Evolutionary conservation across 2,888 invertebrate species (phyloP), one percentile per base, ranked within the genome.

Genomic region (Hydroisotoma schaefferi): DNA sequence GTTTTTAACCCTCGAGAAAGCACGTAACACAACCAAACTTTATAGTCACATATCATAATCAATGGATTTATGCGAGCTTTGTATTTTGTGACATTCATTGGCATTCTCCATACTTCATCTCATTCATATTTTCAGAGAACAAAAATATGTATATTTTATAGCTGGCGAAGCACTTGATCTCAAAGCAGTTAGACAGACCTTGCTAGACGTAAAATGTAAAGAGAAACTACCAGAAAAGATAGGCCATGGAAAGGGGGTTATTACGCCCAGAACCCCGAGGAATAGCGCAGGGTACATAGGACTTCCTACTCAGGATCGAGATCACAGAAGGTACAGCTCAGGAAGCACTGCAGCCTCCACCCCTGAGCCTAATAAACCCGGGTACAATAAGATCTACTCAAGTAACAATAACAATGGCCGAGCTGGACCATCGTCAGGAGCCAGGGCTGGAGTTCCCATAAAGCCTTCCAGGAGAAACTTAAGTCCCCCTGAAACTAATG

Each of bases 351-450:
- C 43, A 43, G 15, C 26, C 6, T 18, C 54, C 27, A 40, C 43
- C 20, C 23, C 43, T 4, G 23, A 54, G 28, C 40, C 26, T n/a
- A 22, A 53, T 37, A 15, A 10, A 28, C 38, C 27, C 23, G 58
- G 59, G 1, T 59, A 59, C 26, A 54, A 44, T n/a, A 22, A 26
- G 10, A 44, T 59, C 12, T 59, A 55, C 26, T 57, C 52, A 23
- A 59, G 59, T 29, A 48, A 33, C 8, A 33, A 23, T 44, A 15
- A 33, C 8, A 33, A 23, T 44, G 20, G 20, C 8, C 6, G 43
- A 15, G 12, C n/a, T 15, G 43, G 8, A 15, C 6, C 43, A 43
- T 10, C 20, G 15, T 15, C 15, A 40, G 25, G 26, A 33, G n/a
- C 27, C 18, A 44, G 46, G 23, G 12, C 23, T 20, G 23, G n/a